Evolutionary conservation across 2,797 vertebrate species (phyloP).

Genomic region (Cirrhinus mrigala): DNA sequence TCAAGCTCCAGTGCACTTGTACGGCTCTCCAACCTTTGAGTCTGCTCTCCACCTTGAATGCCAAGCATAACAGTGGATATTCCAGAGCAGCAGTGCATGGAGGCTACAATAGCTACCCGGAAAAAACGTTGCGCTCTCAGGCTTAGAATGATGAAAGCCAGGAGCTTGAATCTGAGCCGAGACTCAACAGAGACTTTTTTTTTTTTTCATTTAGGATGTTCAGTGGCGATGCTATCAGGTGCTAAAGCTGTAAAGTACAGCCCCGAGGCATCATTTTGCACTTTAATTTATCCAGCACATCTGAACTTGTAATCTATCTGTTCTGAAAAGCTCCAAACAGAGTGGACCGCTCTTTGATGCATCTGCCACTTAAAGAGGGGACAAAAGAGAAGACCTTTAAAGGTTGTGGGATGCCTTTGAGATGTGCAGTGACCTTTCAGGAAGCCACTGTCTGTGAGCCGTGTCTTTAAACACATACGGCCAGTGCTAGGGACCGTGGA

Average conservation of each 20-base stretch:
- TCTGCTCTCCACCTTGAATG: constrained; percentile 73
- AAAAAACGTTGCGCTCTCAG: constrained; percentile 46
- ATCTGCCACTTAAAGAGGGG: constrained; percentile 72
- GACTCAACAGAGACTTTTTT: constrained; percentile 49
- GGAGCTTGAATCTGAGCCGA: constrained; percentile 44
- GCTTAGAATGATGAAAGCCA: constrained; percentile 54
- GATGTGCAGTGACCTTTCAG: constrained; percentile 79
- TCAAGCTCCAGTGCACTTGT: constrained; percentile 59
- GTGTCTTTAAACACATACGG: constrained; percentile 61
- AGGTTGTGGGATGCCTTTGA: constrained; percentile 76
- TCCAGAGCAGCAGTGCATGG: constrained; percentile 73
- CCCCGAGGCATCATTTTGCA: constrained; percentile 43
- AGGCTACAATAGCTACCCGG: constrained; percentile 64
- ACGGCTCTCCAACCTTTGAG: constrained; percentile 68
- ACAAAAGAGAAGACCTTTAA: constrained; percentile 81
- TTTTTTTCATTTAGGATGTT: constrained; percentile 46
- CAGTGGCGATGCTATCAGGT: constrained; percentile 50
- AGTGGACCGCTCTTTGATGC: constrained; percentile 65
- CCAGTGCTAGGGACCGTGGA: constrained; percentile 48
- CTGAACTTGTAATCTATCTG: constrained; percentile 69
- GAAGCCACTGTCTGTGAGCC: constrained; percentile 58
- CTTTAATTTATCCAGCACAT: constrained; percentile 64
- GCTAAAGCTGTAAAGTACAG: constrained; percentile 46
- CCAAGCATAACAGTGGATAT: constrained; percentile 77
- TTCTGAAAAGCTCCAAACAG: constrained; percentile 51